Evolutionary conservation across 1,140 invertebrate genomes (phyloP).

Genomic region (Geopemphigus sp.): DNA sequence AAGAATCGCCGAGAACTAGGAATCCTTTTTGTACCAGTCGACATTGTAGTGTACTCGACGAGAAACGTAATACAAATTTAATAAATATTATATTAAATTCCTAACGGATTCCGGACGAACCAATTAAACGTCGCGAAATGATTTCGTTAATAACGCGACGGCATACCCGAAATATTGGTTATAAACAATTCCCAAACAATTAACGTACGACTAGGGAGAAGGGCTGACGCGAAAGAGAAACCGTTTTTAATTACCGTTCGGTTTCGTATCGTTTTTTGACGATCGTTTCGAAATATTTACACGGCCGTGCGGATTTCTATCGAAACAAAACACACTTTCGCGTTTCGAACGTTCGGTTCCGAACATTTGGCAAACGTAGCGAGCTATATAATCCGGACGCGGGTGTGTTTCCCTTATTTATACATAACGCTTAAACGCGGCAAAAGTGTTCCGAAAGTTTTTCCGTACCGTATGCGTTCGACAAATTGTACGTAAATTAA

Average conservation of each 20-base stretch:
- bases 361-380: neutral
- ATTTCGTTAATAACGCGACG: neutral
- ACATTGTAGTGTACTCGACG: neutral
- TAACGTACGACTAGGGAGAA: too few species aligned
- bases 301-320: neutral
- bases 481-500: neutral
- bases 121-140: neutral
- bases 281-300: too few species aligned
- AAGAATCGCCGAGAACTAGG: neutral
- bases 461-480: neutral
- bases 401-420: too few species aligned
- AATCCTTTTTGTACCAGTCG: neutral
- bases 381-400: too few species aligned
- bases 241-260: too few species aligned
- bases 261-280: too few species aligned
- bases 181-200: neutral
- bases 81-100: conserved; percentile 20
- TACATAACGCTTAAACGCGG: neutral
- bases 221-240: too few species aligned
- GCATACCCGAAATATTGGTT: too few species aligned
- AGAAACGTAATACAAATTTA: neutral
- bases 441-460: neutral
- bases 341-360: neutral
- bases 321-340: neutral
- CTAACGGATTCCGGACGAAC: neutral